Conservation (phyloP, 1,140 invertebrate species). For the Aphidius gifuensis region DNA sequence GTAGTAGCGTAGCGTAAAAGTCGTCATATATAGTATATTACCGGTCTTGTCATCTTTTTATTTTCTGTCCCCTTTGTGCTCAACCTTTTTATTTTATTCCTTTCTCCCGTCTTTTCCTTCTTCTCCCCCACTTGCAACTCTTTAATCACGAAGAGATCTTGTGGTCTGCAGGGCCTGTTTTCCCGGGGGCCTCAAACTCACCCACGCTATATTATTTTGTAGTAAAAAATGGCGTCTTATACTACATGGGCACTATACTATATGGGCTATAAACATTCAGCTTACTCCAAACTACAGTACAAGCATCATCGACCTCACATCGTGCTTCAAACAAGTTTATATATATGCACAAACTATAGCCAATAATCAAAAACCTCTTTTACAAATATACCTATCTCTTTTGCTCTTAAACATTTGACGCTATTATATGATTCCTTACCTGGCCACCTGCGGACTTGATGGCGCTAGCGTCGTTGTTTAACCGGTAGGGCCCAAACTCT, state of each 20-base stretch:
- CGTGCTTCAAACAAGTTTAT: too few species aligned
- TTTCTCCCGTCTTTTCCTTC: conserved; percentile 2
- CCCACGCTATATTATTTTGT: background rate
- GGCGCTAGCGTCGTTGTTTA: conserved; percentile 40
- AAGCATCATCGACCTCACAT: too few species aligned
- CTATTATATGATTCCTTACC: conserved; percentile 30
- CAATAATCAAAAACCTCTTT: background rate
- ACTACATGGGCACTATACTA: too few species aligned
- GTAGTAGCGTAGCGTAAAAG: conserved; percentile 44
- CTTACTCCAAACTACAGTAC: too few species aligned
- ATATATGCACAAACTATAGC: conserved; percentile 2
- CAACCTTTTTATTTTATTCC: conserved; percentile 11
- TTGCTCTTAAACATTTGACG: background rate
- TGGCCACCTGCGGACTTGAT: conserved; percentile 34
- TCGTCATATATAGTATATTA: background rate
- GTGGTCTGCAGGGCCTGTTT: background rate
- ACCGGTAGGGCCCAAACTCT: conserved; percentile 38
- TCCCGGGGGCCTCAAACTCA: background rate
- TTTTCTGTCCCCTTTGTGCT: conserved; percentile 13
- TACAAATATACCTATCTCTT: background rate
- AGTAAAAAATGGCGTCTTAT: too few species aligned
- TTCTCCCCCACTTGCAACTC: background rate
- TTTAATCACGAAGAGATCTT: too few species aligned
- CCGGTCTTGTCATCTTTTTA: conserved; percentile 22
- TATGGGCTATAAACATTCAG: too few species aligned